Evolutionary conservation across 2,888 invertebrate species (phyloP), one percentile per base, ranked within the genome.

Genomic region (Drosophila acutilabella): DNA sequence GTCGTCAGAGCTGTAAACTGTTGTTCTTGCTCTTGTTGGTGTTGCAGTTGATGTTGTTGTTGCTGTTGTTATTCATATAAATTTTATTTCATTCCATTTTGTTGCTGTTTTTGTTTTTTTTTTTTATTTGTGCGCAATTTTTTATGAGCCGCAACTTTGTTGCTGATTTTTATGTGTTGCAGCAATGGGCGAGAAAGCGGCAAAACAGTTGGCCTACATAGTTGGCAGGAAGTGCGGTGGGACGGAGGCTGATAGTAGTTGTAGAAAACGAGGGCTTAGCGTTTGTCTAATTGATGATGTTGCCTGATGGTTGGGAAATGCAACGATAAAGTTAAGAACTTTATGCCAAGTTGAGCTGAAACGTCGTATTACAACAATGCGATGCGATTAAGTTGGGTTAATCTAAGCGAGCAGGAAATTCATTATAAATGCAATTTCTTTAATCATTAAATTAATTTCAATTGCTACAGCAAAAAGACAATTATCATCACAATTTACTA

Each of bases 111-210:
- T 18, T 57, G 48, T 23, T 52, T 23, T 16, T 47, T 20, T 56
- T 61, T 69, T 80, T 80, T 76, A 65, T 80, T 72, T 78, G 75
- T 69, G 75, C 61, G 71, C 86, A 76, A 82, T 87, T 75, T 84
- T 84, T 89, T 89, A 88, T 88, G 89, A 88, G 74, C 67, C 73
- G 80, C 84, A 85, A 85, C 82, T 84, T 84, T 85, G 89, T 85
- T 85, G 84, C 84, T 85, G 88, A 84, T 87, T 84, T 84, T 84
- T 75, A 89, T 87, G 88, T 71, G 81, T 75, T 81, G 85, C 88
- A 88, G 71, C 79, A 68, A 67, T 84, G 74, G 74, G 71, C 71
- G 71, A 88, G 85, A 81, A 88, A 84, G 88, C 71, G 77, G 72
- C 76, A 77, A 77, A 80, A 80, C 66, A 83, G 78, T 80, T 81